These are phyloP conservation scores for Pundamilia nyererei DNA, from an alignment of 2,113 vertebrate genomes.

Conservation along the genomic window DNA sequence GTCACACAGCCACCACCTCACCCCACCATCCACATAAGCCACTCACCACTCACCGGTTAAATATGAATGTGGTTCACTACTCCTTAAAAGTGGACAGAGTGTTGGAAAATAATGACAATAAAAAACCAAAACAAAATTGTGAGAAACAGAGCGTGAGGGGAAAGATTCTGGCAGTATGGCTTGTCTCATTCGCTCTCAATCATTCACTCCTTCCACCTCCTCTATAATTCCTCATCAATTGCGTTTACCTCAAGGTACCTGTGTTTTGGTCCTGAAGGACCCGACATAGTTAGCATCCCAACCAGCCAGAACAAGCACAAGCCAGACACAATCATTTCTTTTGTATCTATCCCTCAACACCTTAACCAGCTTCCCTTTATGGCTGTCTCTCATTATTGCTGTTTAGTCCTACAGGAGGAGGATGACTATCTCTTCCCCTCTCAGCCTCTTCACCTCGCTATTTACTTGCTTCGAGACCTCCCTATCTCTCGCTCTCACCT, in stretches of 20 bases:
- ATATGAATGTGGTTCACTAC: background rate
- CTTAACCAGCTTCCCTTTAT: background rate
- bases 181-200: background rate
- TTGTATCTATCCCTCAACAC: constrained; percentile 7
- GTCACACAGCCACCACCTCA: background rate
- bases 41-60: background rate
- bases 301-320: background rate
- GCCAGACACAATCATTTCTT: background rate
- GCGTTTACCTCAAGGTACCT: constrained; percentile 1
- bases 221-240: constrained; percentile 9
- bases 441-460: background rate
- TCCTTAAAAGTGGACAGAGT: background rate
- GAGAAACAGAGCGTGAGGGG: background rate
- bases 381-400: constrained; percentile 18
- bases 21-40: background rate
- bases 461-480: constrained; percentile 28
- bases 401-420: constrained; percentile 9
- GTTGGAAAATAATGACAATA: background rate
- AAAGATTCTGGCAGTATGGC: background rate
- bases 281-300: background rate
- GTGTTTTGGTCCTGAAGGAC: constrained; percentile 22
- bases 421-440: constrained; percentile 1
- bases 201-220: background rate
- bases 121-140: background rate
- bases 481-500: background rate